Conservation (phyloP, 1,140 invertebrate species). For the Ceratoteleas bidentatus region DNA sequence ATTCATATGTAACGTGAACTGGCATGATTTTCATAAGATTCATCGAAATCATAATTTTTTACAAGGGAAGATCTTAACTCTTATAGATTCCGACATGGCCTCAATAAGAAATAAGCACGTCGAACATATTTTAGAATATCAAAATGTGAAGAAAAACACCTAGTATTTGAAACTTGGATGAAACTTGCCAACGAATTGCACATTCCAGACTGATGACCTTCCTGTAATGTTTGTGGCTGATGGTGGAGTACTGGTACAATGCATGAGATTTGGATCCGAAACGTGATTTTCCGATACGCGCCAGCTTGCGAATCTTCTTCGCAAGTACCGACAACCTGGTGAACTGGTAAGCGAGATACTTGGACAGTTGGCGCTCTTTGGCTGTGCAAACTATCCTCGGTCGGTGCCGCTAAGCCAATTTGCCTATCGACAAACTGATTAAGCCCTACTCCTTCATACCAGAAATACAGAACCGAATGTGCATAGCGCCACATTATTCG, state of each 20-base stretch:
- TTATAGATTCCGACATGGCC: no score
- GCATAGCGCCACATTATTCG: conserved; percentile 33
- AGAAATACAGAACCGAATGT: conserved; percentile 56
- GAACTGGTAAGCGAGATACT: conserved; percentile 57
- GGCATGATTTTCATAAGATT: no score
- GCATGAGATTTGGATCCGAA: conserved; percentile 49
- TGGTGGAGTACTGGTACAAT: conserved; percentile 12
- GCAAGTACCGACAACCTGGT: conserved; percentile 46
- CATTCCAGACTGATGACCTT: conserved; percentile 72
- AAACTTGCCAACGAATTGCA: conserved; percentile 75
- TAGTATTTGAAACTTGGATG: no score
- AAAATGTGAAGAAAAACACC: no score
- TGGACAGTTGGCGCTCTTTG: conserved; percentile 68
- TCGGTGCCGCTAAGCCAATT: conserved; percentile 80
- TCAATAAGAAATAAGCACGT: no score
- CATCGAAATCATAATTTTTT: no score
- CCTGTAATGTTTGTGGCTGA: conserved; percentile 41
- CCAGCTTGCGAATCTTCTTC: conserved; percentile 50
- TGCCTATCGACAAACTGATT: conserved; percentile 82
- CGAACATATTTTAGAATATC: no score
- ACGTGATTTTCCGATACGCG: conserved; percentile 59
- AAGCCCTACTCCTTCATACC: conserved; percentile 77
- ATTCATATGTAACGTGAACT: no score
- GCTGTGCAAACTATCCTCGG: conserved; percentile 73
- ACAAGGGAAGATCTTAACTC: no score